phyloP scores from a whole-genome alignment of 2,888 invertebrate species.

The Pheosia tremula region DNA sequence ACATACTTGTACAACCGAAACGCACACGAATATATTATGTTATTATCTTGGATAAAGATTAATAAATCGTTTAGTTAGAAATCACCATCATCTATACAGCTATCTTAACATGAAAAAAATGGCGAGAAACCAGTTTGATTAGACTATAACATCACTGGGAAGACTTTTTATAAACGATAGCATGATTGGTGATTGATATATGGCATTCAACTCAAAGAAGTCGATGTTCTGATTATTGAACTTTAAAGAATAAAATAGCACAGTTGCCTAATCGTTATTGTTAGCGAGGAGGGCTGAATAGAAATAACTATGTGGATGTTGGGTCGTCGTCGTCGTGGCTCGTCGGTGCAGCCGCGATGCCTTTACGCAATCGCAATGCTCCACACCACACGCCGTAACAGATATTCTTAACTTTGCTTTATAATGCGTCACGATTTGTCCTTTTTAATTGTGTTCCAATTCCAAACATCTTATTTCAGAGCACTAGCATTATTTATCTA shows the following conservation, averaged over 20 bases:
- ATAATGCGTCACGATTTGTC: constrained; percentile 61
- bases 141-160: no score
- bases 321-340: constrained; percentile 34
- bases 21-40: background rate
- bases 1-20: constrained; percentile 5
- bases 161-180: no score
- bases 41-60: background rate
- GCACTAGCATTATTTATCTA: constrained; percentile 9
- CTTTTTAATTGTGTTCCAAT: constrained; percentile 61
- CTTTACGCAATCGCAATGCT: constrained; percentile 56
- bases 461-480: constrained; percentile 43
- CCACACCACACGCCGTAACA: constrained; percentile 45
- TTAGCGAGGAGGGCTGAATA: constrained; percentile 27
- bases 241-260: constrained; percentile 3
- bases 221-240: background rate
- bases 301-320: constrained; percentile 32
- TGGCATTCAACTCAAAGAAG: background rate
- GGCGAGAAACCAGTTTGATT: no score
- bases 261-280: constrained; percentile 16
- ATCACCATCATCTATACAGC: no score
- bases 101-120: no score
- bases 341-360: constrained; percentile 43
- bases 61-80: no score
- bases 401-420: constrained; percentile 47
- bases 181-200: no score